Percentiles rank a stretch among this genome's conserved stretches.
These are phyloP conservation scores for Hypothenemus hampei DNA, from an alignment of 1,140 invertebrate genomes.

Conservation along the genomic window DNA sequence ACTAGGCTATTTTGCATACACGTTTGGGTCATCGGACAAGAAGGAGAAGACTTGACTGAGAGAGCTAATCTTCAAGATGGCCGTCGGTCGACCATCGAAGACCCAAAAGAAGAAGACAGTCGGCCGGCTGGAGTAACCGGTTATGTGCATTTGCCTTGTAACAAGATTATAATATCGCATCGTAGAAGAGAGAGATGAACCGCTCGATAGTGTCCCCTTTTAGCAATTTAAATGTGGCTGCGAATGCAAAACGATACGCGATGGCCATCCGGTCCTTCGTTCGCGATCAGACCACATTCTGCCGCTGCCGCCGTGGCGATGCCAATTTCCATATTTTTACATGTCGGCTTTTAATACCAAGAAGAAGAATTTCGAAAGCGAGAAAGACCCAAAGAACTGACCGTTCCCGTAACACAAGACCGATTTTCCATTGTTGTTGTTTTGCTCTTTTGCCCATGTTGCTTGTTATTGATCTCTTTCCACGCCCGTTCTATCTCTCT, in stretches of 20 bases:
- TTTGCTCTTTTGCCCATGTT: slow-evolving; percentile 37
- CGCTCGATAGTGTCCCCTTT: slow-evolving; percentile 43
- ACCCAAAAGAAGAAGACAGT: no score
- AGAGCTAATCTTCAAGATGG: slow-evolving; percentile 36
- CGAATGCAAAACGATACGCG: slow-evolving; percentile 44
- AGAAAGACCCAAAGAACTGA: slow-evolving; percentile 28
- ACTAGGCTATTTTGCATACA: slow-evolving; percentile 19
- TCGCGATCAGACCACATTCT: slow-evolving; percentile 37
- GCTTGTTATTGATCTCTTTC: slow-evolving; percentile 38
- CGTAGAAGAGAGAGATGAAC: slow-evolving; percentile 37
- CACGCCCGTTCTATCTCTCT: no score
- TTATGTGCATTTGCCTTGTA: slow-evolving; percentile 44
- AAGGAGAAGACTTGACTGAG: slow-evolving; percentile 19
- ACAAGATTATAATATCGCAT: slow-evolving; percentile 44
- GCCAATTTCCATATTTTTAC: slow-evolving; percentile 46
- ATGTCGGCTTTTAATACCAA: slow-evolving; percentile 41
- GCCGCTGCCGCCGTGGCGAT: slow-evolving; percentile 27
- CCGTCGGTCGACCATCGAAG: slow-evolving; percentile 30
- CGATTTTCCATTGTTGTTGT: no score
- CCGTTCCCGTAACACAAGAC: slow-evolving; percentile 29
- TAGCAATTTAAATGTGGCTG: slow-evolving; percentile 47
- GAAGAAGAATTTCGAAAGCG: slow-evolving; percentile 34
- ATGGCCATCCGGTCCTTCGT: slow-evolving; percentile 32
- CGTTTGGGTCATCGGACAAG: slow-evolving; percentile 27
- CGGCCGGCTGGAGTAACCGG: slow-evolving; percentile 42